Base-by-base conservation (phyloP, 1,140 invertebrate genomes). In the Drosophila ironensis region DNA sequence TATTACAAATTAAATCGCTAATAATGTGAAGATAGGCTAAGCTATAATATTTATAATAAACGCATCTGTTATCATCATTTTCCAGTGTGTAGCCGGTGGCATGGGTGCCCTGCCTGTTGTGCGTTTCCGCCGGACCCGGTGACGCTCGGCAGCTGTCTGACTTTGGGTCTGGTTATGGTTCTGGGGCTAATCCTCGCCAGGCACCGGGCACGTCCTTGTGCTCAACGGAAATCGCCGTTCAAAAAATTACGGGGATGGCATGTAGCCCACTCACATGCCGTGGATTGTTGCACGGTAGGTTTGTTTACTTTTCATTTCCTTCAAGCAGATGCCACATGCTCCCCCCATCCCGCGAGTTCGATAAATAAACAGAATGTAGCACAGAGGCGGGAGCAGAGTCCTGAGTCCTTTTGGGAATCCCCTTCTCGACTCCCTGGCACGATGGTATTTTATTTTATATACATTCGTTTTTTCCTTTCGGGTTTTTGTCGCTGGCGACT, bases 271-370 rank as follows among this genome's bases (percentile, higher is more conserved):
- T 42, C 59, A 60, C 52, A 72, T 70, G 57, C 50, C 44, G 11
- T 19, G 12, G 27, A 30, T 37, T 52, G 38, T 53, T 52, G 53
- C 40, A 42, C 38, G 41, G 59, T 35, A 30, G 51, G 40, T 41
- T 45, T 86, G 80, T 86, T 86, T 86, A 84, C 61, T 86, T 86
- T 86, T 86, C 80, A 86, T 86, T 86, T 86, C 74, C 74, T 78
- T 74, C 27, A 86, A 74, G 56, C 74, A 86, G 69, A 54, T 84
- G 78, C 78, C 69, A 61, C 48, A 71, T 56, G 69, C 47, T 59
- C 35, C 54, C n/a, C 30, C 24, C 69, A 51, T 69, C 20, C 78
- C 50, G 41, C 33, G 28, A 12, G 47, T 19, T 73, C 46, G 40
- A 41, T 71, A 66, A 78, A 86, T 82, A 73, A 78, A 73, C 59